Conservation (phyloP, 2,888 invertebrate genomes). For the Nemotelus pantherinus region DNA sequence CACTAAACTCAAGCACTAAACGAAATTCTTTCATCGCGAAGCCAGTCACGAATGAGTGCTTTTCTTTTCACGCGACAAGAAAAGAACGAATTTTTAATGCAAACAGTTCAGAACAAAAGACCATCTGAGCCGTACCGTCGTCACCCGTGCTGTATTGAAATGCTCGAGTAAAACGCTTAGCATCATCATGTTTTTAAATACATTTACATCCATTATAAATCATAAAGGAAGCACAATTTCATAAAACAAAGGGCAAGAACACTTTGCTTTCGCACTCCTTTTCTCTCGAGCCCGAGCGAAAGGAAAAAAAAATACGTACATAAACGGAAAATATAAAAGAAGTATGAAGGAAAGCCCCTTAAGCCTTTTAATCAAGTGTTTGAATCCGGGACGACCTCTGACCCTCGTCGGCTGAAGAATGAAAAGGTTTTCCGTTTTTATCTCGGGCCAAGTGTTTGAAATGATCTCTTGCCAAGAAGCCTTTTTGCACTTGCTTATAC, state of each 20-base stretch:
- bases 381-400: slow-evolving; percentile 38
- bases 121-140: slow-evolving; percentile 23
- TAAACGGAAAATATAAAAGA: neutral
- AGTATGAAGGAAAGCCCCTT: slow-evolving; percentile 29
- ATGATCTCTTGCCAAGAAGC: slow-evolving; percentile 29
- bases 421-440: slow-evolving; percentile 39
- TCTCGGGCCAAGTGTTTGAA: slow-evolving; percentile 41
- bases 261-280: slow-evolving; percentile 8
- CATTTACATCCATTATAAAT: slow-evolving; percentile 42
- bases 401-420: slow-evolving; percentile 21
- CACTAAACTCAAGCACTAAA: neutral
- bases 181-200: slow-evolving; percentile 40
- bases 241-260: slow-evolving; percentile 27
- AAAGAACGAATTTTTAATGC: slow-evolving; percentile 26
- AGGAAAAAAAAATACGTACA: neutral
- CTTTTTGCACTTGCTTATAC: slow-evolving; percentile 22
- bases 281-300: slow-evolving; percentile 1
- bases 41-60: neutral
- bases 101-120: slow-evolving; percentile 35
- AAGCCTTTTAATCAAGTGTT: slow-evolving; percentile 46
- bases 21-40: neutral
- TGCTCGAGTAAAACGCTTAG: slow-evolving; percentile 34
- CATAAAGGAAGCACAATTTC: slow-evolving; percentile 38
- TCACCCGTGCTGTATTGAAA: slow-evolving; percentile 22
- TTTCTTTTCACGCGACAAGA: neutral